phyloP scores from a whole-genome alignment of 2,888 invertebrate genomes.

The Platerodrilus igneus region DNA sequence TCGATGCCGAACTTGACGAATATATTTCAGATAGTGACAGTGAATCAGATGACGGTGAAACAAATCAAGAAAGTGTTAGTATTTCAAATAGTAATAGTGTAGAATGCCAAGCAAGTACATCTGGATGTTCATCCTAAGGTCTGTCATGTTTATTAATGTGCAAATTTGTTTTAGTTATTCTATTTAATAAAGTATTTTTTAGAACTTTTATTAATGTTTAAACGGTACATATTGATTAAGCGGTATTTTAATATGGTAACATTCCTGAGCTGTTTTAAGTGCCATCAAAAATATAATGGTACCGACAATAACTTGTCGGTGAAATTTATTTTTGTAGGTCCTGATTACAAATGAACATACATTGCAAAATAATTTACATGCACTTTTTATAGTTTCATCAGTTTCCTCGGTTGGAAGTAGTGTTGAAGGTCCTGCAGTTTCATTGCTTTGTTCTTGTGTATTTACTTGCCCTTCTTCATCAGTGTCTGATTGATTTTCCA shows the following conservation, averaged over 20 bases:
- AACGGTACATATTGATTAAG: conserved; percentile 27
- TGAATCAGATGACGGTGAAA: conserved; percentile 11
- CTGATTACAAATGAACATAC: background rate
- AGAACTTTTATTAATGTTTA: conserved; percentile 9
- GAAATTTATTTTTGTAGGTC: background rate
- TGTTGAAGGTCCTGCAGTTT: too few species aligned
- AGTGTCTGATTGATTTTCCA: background rate
- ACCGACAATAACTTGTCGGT: conserved; percentile 18
- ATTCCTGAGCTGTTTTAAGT: conserved; percentile 30
- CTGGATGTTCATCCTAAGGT: too few species aligned
- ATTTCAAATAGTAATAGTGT: too few species aligned
- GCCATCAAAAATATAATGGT: conserved; percentile 29
- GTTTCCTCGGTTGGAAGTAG: too few species aligned
- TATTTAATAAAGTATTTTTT: too few species aligned
- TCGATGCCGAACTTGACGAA: conserved; percentile 35
- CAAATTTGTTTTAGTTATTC: too few species aligned
- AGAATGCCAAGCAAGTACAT: too few species aligned
- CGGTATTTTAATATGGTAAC: conserved; percentile 27
- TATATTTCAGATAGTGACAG: conserved; percentile 29
- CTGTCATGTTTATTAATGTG: conserved; percentile 1
- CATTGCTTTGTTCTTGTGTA: too few species aligned
- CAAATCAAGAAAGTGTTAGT: background rate
- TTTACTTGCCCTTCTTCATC: background rate
- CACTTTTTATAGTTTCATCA: background rate
- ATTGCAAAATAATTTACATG: conserved; percentile 2